Evolutionary conservation across 2,113 vertebrate species (phyloP).

Genomic region (Cricetomys ansorgei): DNA sequence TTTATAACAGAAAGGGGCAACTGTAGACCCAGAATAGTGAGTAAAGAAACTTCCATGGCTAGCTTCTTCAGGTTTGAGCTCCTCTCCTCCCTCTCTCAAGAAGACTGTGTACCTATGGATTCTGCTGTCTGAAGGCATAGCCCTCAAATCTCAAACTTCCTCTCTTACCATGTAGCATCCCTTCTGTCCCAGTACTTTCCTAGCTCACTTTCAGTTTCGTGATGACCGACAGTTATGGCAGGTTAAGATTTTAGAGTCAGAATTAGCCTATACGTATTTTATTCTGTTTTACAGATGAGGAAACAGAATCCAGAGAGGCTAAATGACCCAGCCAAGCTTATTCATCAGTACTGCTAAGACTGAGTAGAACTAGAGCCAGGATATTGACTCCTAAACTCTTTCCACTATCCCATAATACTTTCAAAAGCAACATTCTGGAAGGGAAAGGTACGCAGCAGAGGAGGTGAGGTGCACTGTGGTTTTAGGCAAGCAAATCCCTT

Average conservation of each 20-base stretch:
- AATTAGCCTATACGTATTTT: background rate
- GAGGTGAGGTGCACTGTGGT: background rate
- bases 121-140: background rate
- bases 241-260: background rate
- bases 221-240: background rate
- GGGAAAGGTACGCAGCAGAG: constrained; percentile 41
- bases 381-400: constrained; percentile 19
- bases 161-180: background rate
- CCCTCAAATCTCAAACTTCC: background rate
- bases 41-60: background rate
- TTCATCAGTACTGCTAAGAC: background rate
- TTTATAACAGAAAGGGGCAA: background rate
- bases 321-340: background rate
- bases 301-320: constrained; percentile 53
- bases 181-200: background rate
- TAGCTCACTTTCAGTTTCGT: background rate
- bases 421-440: constrained; percentile 42
- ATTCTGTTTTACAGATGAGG: constrained; percentile 37
- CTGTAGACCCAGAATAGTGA: background rate
- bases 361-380: background rate
- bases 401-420: background rate
- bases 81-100: background rate
- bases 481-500: constrained; percentile 46
- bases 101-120: background rate
- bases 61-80: background rate